Evolutionary conservation across 1,140 invertebrate species (phyloP).

Genomic region (Hyles vespertilio): DNA sequence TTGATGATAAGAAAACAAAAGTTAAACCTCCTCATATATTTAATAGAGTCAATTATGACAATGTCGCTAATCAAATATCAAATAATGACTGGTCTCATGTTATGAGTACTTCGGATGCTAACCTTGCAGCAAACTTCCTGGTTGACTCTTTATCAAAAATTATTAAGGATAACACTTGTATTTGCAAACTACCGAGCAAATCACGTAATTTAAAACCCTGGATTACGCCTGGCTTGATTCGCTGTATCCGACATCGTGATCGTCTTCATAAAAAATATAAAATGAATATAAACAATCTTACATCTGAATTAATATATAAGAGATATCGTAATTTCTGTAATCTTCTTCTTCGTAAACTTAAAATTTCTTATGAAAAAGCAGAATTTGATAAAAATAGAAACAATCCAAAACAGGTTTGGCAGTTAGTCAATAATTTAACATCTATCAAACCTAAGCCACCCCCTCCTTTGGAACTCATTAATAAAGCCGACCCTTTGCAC

Average conservation of each 20-base stretch:
- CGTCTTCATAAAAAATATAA: background rate
- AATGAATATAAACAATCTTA: background rate
- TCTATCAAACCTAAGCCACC: background rate
- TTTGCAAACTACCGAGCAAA: background rate
- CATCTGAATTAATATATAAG: background rate
- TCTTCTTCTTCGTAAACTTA: background rate
- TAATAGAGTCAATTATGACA: background rate
- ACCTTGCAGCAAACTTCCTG: background rate
- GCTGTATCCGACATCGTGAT: conserved; percentile 3
- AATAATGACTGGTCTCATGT: background rate
- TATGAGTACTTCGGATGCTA: background rate
- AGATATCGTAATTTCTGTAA: conserved; percentile 6
- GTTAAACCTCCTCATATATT: background rate
- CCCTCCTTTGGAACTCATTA: too few relatives aligned
- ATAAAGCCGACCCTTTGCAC: too few relatives aligned
- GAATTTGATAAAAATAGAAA: background rate
- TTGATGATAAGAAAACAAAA: background rate
- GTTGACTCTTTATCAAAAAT: background rate
- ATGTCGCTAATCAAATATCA: background rate
- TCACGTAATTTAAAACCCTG: conserved; percentile 2
- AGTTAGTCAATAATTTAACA: background rate
- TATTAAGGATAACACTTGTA: background rate
- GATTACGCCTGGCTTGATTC: background rate
- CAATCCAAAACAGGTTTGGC: background rate
- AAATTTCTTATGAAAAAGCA: background rate